Evolutionary conservation across 2,797 vertebrate genomes (phyloP).

Genomic region (Eremophila alpestris): DNA sequence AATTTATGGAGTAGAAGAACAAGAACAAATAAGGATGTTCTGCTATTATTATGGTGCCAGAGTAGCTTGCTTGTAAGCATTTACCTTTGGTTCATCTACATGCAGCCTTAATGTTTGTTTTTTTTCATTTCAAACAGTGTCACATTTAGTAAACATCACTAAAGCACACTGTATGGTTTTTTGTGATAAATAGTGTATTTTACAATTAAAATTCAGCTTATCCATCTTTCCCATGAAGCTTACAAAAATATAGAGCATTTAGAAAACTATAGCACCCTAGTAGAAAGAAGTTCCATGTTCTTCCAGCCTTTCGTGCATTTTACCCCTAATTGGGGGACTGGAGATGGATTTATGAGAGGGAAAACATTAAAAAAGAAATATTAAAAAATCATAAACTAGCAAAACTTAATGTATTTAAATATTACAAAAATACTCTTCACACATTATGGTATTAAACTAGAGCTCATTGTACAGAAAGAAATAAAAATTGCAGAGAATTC

Average conservation of each 20-base stretch:
- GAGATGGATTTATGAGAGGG: background rate
- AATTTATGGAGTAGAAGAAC: background rate
- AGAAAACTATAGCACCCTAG: background rate
- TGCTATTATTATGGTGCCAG: background rate
- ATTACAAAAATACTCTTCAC: slow-evolving; percentile 45
- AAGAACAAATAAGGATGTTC: background rate
- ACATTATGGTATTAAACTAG: slow-evolving; percentile 44
- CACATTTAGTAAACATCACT: background rate
- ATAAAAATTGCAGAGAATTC: slow-evolving; percentile 36
- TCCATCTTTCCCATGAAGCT: background rate
- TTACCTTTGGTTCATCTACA: background rate
- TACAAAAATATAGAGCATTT: background rate
- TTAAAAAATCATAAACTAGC: slow-evolving; percentile 36
- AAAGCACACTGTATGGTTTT: background rate
- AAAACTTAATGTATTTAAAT: slow-evolving; percentile 56
- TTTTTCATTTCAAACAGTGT: background rate
- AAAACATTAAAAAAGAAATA: slow-evolving; percentile 35
- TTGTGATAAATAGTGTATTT: background rate
- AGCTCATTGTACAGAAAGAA: slow-evolving; percentile 42
- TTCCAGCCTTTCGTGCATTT: slow-evolving; percentile 13
- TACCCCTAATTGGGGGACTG: background rate
- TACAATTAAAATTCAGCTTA: background rate
- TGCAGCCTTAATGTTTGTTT: background rate
- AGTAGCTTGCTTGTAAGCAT: background rate
- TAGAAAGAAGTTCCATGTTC: background rate